Evolutionary conservation across 2,113 vertebrate species (phyloP).

Genomic region (Elgaria multicarinata): DNA sequence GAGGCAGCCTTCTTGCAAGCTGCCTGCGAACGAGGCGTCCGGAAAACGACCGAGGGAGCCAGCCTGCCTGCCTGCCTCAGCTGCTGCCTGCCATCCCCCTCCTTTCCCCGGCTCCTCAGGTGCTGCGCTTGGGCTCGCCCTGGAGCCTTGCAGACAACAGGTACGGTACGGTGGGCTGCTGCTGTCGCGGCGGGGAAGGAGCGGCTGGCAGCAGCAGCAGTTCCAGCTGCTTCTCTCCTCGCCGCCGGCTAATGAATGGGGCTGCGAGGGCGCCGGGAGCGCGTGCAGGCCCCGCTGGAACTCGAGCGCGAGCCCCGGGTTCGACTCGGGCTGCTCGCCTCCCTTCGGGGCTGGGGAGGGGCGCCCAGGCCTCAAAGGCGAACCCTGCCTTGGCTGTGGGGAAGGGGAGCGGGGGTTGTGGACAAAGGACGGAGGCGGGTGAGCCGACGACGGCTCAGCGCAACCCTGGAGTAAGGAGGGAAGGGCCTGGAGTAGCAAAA

Average conservation of each 20-base stretch:
- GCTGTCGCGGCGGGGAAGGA: neutral
- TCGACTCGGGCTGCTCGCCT: neutral
- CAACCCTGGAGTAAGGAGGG: neutral
- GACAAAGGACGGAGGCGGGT: conserved; percentile 32
- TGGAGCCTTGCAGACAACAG: conserved; percentile 28
- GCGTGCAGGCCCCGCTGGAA: conserved; percentile 20
- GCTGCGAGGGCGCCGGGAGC: conserved; percentile 10
- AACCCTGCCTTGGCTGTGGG: neutral
- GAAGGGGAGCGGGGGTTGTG: neutral
- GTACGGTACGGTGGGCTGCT: conserved; percentile 9
- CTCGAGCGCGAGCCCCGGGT: neutral
- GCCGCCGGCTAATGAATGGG: conserved; percentile 36
- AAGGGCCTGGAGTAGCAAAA: neutral
- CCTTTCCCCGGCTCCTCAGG: neutral
- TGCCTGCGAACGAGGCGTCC: neutral
- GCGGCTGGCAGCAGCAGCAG: neutral
- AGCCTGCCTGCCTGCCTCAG: neutral
- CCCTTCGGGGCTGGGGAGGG: neutral
- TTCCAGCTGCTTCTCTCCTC: neutral
- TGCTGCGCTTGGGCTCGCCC: neutral
- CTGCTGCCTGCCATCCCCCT: neutral
- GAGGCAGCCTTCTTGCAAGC: conserved; percentile 9
- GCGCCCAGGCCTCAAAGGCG: neutral
- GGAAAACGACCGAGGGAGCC: neutral
- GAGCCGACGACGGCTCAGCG: neutral